A percentile compares a stretch with the other conserved stretches of the same genome.
phyloP scores from a whole-genome alignment of 1,140 invertebrate genomes.

The Bombus cullumanus region DNA sequence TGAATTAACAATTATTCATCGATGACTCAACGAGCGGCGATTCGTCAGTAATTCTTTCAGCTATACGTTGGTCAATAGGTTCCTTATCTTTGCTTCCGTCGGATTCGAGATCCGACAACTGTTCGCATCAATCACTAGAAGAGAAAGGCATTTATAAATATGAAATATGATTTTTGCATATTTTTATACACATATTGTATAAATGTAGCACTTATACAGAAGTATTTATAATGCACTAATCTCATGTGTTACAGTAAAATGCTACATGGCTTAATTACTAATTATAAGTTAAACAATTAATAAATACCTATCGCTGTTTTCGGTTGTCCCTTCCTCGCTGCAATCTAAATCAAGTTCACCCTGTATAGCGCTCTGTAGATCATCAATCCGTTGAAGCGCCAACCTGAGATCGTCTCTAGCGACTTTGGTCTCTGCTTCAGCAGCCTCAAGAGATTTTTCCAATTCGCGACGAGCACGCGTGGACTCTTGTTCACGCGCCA shows the following conservation, averaged over 20 bases:
- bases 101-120: constrained; percentile 72
- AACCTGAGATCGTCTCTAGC: constrained; percentile 89
- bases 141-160: background rate
- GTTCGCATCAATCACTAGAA: constrained; percentile 79
- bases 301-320: constrained; percentile 85
- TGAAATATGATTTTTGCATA: background rate
- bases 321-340: constrained; percentile 84
- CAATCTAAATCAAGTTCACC: constrained; percentile 86
- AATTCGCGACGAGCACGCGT: constrained; percentile 87
- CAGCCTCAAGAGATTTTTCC: constrained; percentile 87
- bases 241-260: background rate
- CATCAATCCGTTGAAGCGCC: constrained; percentile 92
- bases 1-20: constrained; percentile 30
- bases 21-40: constrained; percentile 17
- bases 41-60: constrained; percentile 39
- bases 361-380: constrained; percentile 93
- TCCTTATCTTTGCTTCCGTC: constrained; percentile 69
- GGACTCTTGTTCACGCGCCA: constrained; percentile 88
- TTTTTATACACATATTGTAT: too few relatives aligned
- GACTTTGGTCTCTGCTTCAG: constrained; percentile 86
- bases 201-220: background rate
- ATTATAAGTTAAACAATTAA: background rate
- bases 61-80: constrained; percentile 43
- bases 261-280: too few relatives aligned
- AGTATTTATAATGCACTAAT: background rate